Conservation (phyloP, 2,797 vertebrate genomes). For the Xiphophorus birchmanni region DNA sequence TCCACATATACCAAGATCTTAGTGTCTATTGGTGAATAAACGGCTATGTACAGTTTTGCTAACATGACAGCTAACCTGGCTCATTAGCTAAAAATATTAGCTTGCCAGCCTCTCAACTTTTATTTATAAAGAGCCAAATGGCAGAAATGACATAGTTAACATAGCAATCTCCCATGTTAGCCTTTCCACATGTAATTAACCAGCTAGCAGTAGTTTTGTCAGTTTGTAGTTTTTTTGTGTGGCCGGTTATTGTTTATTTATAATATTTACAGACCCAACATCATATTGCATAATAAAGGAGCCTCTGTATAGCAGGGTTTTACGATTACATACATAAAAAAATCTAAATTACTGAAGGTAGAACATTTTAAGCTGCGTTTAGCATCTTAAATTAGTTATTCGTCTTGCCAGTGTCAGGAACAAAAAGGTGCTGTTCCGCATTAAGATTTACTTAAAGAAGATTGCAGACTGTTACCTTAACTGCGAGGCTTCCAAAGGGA, state of each 20-base stretch:
- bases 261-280: not conserved
- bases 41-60: not conserved
- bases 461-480: not conserved
- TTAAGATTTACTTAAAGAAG: not conserved
- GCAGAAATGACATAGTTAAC: not conserved
- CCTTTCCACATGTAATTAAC: too few species aligned
- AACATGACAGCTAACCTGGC: not conserved
- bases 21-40: not conserved
- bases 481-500: not conserved
- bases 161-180: too few species aligned
- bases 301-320: not conserved
- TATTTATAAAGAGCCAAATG: not conserved
- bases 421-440: not conserved
- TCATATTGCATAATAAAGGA: not conserved
- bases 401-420: not conserved
- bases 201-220: too few species aligned
- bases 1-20: not conserved
- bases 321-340: not conserved
- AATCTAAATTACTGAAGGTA: not conserved
- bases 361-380: not conserved
- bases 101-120: not conserved
- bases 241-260: not conserved
- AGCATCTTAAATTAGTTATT: not conserved
- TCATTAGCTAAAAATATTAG: not conserved
- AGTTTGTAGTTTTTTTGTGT: not conserved